Evolutionary conservation across 2,113 vertebrate species (phyloP).

Genomic region (Chaenogobius annularis): DNA sequence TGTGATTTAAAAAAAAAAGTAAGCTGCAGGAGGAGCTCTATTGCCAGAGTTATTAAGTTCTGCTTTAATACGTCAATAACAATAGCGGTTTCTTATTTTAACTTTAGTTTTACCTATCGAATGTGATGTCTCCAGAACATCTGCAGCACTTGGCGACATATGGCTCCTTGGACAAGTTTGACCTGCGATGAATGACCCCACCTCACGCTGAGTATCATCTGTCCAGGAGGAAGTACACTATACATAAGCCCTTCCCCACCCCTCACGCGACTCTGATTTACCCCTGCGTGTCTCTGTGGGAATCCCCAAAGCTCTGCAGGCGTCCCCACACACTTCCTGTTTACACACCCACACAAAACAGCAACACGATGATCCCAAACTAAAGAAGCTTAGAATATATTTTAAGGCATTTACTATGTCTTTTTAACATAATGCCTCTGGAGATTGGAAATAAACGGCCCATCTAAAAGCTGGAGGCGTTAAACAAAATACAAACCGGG

Average conservation of each 20-base stretch:
- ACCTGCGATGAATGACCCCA: constrained; percentile 14
- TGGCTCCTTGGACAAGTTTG: constrained; percentile 1
- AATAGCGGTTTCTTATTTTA: no score
- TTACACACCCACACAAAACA: constrained; percentile 48
- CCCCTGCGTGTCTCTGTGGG: constrained; percentile 46
- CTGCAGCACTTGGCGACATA: neutral
- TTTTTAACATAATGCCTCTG: neutral
- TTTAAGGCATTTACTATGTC: neutral
- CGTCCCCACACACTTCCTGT: constrained; percentile 69
- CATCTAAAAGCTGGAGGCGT: no score
- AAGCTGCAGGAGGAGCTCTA: no score
- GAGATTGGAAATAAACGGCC: neutral
- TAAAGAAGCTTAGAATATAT: constrained; percentile 15
- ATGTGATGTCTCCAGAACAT: neutral
- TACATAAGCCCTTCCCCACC: constrained; percentile 25
- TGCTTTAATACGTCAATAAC: no score
- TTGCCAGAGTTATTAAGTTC: no score
- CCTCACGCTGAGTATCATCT: constrained; percentile 30
- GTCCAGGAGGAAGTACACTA: constrained; percentile 30
- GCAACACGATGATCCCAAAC: neutral
- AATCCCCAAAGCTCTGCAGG: constrained; percentile 59
- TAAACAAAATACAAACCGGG: no score
- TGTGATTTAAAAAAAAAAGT: no score
- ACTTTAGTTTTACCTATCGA: neutral
- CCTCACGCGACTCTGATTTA: constrained; percentile 22